phyloP scores from a whole-genome alignment of 2,888 invertebrate genomes.

The Phorcus lineatus region DNA sequence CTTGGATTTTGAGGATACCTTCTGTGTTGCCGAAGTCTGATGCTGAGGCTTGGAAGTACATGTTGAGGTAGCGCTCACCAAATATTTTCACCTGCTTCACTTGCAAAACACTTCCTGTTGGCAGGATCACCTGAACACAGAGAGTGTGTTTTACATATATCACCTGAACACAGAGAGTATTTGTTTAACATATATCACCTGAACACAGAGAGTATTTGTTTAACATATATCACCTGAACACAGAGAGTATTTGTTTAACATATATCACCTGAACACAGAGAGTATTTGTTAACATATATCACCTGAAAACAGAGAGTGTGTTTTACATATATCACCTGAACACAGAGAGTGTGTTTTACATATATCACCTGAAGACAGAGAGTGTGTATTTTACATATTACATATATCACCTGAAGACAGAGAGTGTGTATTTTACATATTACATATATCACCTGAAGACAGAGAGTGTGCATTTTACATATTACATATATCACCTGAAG shows the following conservation, averaged over 20 bases:
- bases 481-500: too few relatives aligned
- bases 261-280: not conserved
- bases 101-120: conserved; percentile 48
- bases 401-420: too few relatives aligned
- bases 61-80: conserved; percentile 45
- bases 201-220: too few relatives aligned
- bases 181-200: too few relatives aligned
- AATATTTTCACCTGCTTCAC: conserved; percentile 37
- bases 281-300: not conserved
- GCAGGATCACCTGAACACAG: conserved; percentile 45
- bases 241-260: too few relatives aligned
- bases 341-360: too few relatives aligned
- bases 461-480: too few relatives aligned
- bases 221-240: too few relatives aligned
- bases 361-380: not conserved
- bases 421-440: not conserved
- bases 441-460: too few relatives aligned
- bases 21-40: conserved; percentile 48
- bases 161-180: too few relatives aligned
- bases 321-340: not conserved
- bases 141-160: not conserved
- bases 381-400: too few relatives aligned
- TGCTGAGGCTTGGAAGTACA: conserved; percentile 49
- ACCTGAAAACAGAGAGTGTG: too few relatives aligned
- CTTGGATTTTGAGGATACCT: conserved; percentile 36